Percentiles rank a stretch among this genome's conserved stretches.
phyloP scores from a whole-genome alignment of 2,888 invertebrate genomes.

The Drosophila sordidula region DNA sequence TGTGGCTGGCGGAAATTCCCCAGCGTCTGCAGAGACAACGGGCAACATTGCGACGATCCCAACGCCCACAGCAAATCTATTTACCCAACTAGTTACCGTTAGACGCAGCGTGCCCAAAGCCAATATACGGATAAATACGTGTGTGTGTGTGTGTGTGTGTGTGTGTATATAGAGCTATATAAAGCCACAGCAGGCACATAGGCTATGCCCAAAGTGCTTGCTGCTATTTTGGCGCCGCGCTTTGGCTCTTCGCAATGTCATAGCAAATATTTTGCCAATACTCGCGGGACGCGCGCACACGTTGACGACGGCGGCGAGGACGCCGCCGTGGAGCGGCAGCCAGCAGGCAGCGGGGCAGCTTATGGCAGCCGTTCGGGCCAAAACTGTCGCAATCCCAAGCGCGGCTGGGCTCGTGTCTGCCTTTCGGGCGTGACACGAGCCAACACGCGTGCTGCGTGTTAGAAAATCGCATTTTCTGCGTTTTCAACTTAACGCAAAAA shows the following conservation, averaged over 20 bases:
- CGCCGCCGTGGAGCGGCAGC: conserved; percentile 13
- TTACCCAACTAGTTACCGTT: conserved; percentile 77
- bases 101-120: conserved; percentile 49
- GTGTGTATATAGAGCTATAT: conserved; percentile 8
- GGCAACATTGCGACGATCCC: conserved; percentile 32
- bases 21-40: conserved; percentile 10
- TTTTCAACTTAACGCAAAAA: too few relatives aligned
- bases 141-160: conserved; percentile 14
- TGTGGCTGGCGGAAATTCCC: not conserved
- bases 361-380: conserved; percentile 48
- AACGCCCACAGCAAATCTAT: conserved; percentile 75
- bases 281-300: conserved; percentile 70
- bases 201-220: conserved; percentile 63
- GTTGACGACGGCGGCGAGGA: conserved; percentile 53
- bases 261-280: conserved; percentile 81
- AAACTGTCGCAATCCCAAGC: conserved; percentile 69
- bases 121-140: conserved; percentile 52
- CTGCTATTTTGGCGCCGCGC: conserved; percentile 71
- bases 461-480: too few relatives aligned
- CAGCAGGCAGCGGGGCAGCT: conserved; percentile 38
- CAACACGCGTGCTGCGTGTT: not conserved
- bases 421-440: not conserved
- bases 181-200: conserved; percentile 52
- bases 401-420: conserved; percentile 22
- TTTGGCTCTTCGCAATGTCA: conserved; percentile 68